These are phyloP conservation scores for Tinamus guttatus DNA, from an alignment of 2,113 vertebrate genomes.

Conservation along the genomic window DNA sequence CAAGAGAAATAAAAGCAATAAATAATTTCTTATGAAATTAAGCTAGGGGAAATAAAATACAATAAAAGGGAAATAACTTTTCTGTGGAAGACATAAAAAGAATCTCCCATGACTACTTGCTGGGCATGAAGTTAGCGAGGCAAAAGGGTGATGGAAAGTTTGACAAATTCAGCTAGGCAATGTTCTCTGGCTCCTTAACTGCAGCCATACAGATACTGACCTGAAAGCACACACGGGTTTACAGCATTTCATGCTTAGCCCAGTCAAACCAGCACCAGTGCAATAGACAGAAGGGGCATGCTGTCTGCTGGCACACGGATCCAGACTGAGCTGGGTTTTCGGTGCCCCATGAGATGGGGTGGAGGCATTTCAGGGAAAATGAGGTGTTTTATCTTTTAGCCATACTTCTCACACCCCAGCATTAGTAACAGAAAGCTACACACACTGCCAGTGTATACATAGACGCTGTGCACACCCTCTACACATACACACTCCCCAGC, in stretches of 20 bases:
- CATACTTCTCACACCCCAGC: neutral
- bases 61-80: neutral
- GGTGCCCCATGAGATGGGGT: neutral
- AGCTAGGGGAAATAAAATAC: no score
- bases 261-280: neutral
- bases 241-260: neutral
- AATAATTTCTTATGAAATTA: neutral
- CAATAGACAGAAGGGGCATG: neutral
- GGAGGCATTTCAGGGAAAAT: neutral
- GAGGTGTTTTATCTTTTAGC: constrained; percentile 36
- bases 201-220: neutral
- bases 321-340: neutral
- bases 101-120: neutral
- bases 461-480: neutral
- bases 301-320: neutral
- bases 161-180: neutral
- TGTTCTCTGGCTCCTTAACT: neutral
- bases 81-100: neutral
- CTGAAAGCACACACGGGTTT: neutral
- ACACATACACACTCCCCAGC: neutral
- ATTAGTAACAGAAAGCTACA: neutral
- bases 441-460: neutral
- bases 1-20: neutral
- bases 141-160: neutral
- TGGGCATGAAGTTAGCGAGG: accelerated